Percentiles rank a stretch among this genome's conserved stretches.
phyloP scores from a whole-genome alignment of 2,113 vertebrate genomes.

The Ranitomeya imitator region DNA sequence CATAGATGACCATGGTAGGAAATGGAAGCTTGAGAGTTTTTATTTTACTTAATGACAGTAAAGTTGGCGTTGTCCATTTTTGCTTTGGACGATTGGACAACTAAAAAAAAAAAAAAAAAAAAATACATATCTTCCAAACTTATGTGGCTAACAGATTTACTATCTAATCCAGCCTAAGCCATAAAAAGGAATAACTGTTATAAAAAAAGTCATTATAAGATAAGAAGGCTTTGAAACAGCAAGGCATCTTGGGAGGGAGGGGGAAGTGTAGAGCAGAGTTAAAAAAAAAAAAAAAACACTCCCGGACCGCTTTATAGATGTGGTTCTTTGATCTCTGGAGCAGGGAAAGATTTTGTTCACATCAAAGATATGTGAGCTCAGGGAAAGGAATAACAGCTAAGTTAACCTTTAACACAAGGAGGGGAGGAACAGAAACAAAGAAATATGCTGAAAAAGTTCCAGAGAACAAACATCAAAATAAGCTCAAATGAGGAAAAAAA shows the following conservation, averaged over 20 bases:
- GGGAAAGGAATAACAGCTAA: conserved; percentile 60
- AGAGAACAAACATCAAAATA: conserved; percentile 39
- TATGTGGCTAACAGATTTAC: conserved; percentile 37
- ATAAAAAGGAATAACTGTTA: conserved; percentile 56
- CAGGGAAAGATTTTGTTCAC: conserved; percentile 59
- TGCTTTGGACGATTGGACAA: conserved; percentile 1
- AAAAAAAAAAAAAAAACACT: conserved; percentile 29
- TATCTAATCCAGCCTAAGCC: conserved; percentile 53
- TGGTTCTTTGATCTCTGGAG: conserved; percentile 57
- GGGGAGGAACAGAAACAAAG: conserved; percentile 54
- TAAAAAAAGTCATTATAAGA: conserved; percentile 58
- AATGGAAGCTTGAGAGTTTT: not conserved
- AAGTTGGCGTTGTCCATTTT: not conserved
- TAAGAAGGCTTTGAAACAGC: conserved; percentile 58
- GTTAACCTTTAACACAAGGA: conserved; percentile 58
- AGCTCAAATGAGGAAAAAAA: conserved; percentile 15
- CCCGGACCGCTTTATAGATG: conserved; percentile 47
- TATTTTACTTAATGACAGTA: not conserved
- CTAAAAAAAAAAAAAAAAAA: not conserved
- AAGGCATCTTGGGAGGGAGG: conserved; percentile 58
- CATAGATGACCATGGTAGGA: not conserved
- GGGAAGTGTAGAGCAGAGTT: conserved; percentile 14
- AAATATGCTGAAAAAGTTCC: conserved; percentile 46
- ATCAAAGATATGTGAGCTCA: conserved; percentile 59
- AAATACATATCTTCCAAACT: conserved; percentile 40